Evolutionary conservation across 2,888 invertebrate species (phyloP).

Genomic region (Romanomermis culicivorax): DNA sequence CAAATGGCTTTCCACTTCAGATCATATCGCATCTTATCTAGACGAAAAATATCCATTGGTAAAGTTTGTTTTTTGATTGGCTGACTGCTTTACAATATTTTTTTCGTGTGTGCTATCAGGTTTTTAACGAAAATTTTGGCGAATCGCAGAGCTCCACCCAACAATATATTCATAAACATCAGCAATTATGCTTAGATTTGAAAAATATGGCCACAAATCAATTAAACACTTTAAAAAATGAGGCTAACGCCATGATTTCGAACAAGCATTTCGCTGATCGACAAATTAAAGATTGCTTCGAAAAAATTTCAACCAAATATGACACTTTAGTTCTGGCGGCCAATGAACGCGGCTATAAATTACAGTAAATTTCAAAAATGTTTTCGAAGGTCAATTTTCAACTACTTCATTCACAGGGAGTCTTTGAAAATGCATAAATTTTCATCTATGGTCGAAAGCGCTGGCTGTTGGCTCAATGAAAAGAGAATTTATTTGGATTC

Average conservation of each 20-base stretch:
- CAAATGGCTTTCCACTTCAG: conserved; percentile 70
- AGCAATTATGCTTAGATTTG: conserved; percentile 67
- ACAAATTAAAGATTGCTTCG: no score
- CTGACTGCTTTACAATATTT: background rate
- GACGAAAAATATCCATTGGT: conserved; percentile 67
- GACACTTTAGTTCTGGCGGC: no score
- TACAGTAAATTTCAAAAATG: no score
- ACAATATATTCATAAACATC: conserved; percentile 74
- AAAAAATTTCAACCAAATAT: no score
- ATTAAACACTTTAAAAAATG: conserved; percentile 24
- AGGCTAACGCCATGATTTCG: conserved; percentile 46
- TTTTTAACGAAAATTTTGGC: conserved; percentile 41
- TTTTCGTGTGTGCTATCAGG: background rate
- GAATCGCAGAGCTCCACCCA: conserved; percentile 50
- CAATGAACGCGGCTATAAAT: no score
- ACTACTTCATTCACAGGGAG: no score
- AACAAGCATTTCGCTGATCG: conserved; percentile 61
- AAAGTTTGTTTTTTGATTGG: no score
- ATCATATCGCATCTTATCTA: conserved; percentile 78
- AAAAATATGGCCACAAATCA: conserved; percentile 46
- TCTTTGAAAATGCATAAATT: no score
- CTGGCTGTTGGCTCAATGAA: no score
- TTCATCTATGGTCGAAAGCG: no score
- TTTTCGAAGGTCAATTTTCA: no score
- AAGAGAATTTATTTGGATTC: no score